Evolutionary conservation across 1,140 invertebrate genomes (phyloP).

Genomic region (Aporrectodea caliginosa): DNA sequence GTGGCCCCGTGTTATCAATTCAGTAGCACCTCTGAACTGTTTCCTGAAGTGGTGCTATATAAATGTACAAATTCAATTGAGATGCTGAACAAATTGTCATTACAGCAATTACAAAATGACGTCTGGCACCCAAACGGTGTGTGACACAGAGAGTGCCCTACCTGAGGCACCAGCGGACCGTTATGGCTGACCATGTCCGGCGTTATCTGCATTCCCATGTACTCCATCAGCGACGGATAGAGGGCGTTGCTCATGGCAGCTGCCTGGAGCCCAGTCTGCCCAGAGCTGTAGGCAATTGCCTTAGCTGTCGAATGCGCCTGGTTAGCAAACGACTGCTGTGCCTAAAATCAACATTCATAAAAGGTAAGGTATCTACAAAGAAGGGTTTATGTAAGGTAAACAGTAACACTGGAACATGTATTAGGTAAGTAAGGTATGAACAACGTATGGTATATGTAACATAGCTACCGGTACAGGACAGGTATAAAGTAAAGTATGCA

Average conservation of each 20-base stretch:
- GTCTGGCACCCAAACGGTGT: background rate
- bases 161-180: background rate
- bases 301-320: background rate
- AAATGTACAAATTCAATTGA: background rate
- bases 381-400: background rate
- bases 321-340: background rate
- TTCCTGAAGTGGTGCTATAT: slow-evolving; percentile 6
- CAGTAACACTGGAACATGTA: background rate
- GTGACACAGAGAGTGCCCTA: too few species aligned
- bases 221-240: slow-evolving; percentile 23
- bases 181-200: slow-evolving; percentile 8
- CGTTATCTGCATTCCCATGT: slow-evolving; percentile 22
- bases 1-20: background rate
- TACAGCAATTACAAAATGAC: background rate
- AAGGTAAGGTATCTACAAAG: background rate
- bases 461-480: too few species aligned
- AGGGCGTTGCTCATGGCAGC: background rate
- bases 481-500: too few species aligned
- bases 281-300: background rate
- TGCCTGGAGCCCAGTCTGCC: background rate
- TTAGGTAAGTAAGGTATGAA: background rate
- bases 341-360: background rate
- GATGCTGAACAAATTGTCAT: background rate
- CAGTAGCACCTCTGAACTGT: background rate
- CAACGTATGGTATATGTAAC: too few species aligned